These are phyloP conservation scores for Brachypterus glaber DNA, from an alignment of 2,888 invertebrate species.

Conservation along the genomic window DNA sequence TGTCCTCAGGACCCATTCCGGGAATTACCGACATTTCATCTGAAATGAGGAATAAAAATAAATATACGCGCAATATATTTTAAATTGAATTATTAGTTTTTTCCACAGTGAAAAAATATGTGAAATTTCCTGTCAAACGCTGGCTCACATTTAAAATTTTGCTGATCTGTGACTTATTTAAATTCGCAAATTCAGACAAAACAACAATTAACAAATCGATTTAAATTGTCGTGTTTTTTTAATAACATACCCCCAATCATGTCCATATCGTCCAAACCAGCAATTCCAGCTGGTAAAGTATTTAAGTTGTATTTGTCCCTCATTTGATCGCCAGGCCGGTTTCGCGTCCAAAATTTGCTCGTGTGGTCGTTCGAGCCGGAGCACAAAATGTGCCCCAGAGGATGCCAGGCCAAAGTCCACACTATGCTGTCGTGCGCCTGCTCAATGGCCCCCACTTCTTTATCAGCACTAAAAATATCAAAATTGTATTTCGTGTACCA, in stretches of 20 bases:
- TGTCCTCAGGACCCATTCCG: constrained; percentile 98
- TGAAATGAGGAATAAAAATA: too few species aligned
- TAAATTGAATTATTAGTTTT: too few species aligned
- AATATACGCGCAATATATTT: too few species aligned
- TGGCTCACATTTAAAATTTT: too few species aligned
- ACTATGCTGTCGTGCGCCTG: constrained; percentile 99
- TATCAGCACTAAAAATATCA: constrained; percentile 63
- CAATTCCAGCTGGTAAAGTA: constrained; percentile 73
- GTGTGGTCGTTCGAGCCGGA: constrained; percentile 99
- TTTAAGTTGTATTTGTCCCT: constrained; percentile 96
- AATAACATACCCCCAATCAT: too few species aligned
- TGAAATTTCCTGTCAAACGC: too few species aligned
- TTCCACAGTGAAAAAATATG: too few species aligned
- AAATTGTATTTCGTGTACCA: not conserved
- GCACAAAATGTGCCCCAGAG: constrained; percentile 94
- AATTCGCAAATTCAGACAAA: too few species aligned
- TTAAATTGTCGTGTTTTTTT: too few species aligned
- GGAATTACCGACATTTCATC: too few species aligned
- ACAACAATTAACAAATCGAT: too few species aligned
- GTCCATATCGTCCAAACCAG: constrained; percentile 62
- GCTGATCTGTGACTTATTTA: too few species aligned
- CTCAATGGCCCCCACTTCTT: constrained; percentile 96
- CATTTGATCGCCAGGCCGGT: constrained; percentile 96
- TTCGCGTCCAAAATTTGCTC: constrained; percentile 98
- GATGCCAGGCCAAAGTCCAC: constrained; percentile 99